Percentiles rank a stretch among this genome's conserved stretches.
phyloP scores from a whole-genome alignment of 2,888 invertebrate species.

The Heliothis peltigera region DNA sequence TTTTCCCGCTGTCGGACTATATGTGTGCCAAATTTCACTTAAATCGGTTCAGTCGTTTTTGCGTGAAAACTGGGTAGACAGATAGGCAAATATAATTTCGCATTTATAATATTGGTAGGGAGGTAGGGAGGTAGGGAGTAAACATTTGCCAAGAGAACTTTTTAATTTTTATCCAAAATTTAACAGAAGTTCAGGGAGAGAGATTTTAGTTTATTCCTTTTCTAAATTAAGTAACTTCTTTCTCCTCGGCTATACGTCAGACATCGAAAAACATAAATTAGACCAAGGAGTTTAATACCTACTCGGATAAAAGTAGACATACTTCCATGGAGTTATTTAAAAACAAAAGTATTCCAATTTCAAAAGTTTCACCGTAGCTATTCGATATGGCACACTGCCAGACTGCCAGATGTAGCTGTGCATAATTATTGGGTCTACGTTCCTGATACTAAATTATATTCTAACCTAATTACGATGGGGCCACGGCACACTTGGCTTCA shows the following conservation, averaged over 20 bases:
- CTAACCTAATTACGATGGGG: conserved; percentile 62
- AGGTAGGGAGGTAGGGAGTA: too few relatives aligned
- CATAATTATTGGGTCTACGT: conserved; percentile 64
- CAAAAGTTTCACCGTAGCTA: conserved; percentile 39
- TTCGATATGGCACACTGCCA: conserved; percentile 65
- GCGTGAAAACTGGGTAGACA: too few relatives aligned
- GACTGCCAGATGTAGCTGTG: conserved; percentile 60
- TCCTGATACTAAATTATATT: conserved; percentile 63
- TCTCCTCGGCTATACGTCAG: background rate
- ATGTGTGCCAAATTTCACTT: too few relatives aligned
- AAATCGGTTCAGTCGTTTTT: too few relatives aligned
- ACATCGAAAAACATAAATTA: background rate
- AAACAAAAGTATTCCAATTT: conserved; percentile 43
- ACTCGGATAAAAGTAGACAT: background rate
- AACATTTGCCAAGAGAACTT: too few relatives aligned
- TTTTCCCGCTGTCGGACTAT: too few relatives aligned
- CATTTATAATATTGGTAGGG: too few relatives aligned
- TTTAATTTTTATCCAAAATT: too few relatives aligned
- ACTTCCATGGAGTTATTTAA: conserved; percentile 29
- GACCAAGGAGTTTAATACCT: background rate
- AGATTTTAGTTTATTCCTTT: background rate
- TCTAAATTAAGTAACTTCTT: background rate
- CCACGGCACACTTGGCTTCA: conserved; percentile 23
- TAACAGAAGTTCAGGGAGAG: too few relatives aligned
- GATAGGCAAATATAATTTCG: too few relatives aligned